Evolutionary conservation across 2,888 invertebrate species (phyloP).

Genomic region (Drosophila helvetica): DNA sequence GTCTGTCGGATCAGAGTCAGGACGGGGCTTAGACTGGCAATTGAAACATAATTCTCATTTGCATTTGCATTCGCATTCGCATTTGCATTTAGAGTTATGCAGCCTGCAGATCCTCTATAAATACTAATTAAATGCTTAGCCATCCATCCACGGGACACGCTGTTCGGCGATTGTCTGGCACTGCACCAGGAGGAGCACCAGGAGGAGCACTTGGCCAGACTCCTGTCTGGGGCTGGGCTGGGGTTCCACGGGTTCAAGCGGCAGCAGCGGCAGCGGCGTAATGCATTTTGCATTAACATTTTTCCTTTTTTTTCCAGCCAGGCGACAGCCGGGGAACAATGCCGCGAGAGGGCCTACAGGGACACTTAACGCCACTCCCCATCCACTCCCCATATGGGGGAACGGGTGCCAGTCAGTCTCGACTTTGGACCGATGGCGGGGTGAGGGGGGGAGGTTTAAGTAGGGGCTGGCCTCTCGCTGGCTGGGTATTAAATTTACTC

Average conservation of each 20-base stretch:
- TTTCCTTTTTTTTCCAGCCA: slow-evolving; percentile 25
- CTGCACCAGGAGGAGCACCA: slow-evolving; percentile 14
- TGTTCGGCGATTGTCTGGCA: slow-evolving; percentile 29
- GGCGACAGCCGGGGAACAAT: slow-evolving; percentile 54
- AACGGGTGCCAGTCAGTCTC: slow-evolving; percentile 28
- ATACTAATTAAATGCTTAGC: slow-evolving; percentile 59
- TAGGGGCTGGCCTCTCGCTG: slow-evolving; percentile 19
- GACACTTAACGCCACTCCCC: slow-evolving; percentile 44
- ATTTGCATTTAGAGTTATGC: slow-evolving; percentile 57
- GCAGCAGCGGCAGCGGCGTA: slow-evolving; percentile 65
- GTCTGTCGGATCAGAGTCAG: slow-evolving; percentile 32
- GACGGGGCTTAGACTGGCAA: slow-evolving; percentile 32
- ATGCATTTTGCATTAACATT: slow-evolving; percentile 76
- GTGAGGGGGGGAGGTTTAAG: neutral
- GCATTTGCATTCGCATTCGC: slow-evolving; percentile 46
- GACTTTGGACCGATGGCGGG: slow-evolving; percentile 1
- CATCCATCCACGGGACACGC: slow-evolving; percentile 24
- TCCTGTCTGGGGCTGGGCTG: slow-evolving; percentile 15
- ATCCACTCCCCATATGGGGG: neutral
- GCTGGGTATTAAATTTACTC: slow-evolving; percentile 64
- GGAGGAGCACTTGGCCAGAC: slow-evolving; percentile 43
- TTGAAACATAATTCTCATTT: slow-evolving; percentile 55
- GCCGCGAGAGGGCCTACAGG: slow-evolving; percentile 56
- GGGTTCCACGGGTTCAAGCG: slow-evolving; percentile 68
- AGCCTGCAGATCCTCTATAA: slow-evolving; percentile 39